A percentile compares a stretch with the other conserved stretches of the same genome.
Evolutionary conservation across 2,888 invertebrate genomes (phyloP).

Genomic region (Rugalucina vietnamica): DNA sequence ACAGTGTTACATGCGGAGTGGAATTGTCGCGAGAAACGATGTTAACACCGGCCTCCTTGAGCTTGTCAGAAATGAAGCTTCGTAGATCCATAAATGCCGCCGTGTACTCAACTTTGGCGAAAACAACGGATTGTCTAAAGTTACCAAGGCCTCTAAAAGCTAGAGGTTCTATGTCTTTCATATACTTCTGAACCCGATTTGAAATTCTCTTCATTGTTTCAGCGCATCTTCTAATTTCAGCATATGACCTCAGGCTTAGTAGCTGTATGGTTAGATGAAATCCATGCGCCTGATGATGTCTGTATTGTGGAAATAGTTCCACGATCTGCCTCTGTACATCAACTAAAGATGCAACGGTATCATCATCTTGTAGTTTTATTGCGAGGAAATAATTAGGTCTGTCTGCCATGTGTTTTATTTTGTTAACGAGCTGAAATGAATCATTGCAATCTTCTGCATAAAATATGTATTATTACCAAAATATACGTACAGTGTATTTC

Average conservation of each 20-base stretch:
- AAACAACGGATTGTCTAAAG: conserved; percentile 82
- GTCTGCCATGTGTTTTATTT: too few species aligned
- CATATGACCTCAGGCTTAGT: conserved; percentile 78
- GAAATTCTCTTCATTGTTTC: conserved; percentile 66
- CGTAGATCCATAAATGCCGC: conserved; percentile 77
- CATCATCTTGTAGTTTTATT: conserved; percentile 78
- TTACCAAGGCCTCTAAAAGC: conserved; percentile 79
- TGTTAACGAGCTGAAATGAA: too few species aligned
- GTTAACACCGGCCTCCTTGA: conserved; percentile 75
- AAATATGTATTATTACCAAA: too few species aligned
- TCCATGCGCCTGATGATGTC: conserved; percentile 73
- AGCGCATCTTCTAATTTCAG: conserved; percentile 69
- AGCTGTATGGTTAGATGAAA: conserved; percentile 83
- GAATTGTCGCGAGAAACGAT: conserved; percentile 80
- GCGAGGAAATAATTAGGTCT: conserved; percentile 81
- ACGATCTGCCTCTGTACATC: conserved; percentile 79
- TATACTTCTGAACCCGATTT: conserved; percentile 61
- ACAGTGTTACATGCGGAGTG: conserved; percentile 84
- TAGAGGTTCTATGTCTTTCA: conserved; percentile 64
- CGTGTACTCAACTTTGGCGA: conserved; percentile 78
- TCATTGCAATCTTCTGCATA: too few species aligned
- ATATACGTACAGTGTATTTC: too few species aligned
- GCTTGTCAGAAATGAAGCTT: conserved; percentile 71
- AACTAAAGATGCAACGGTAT: conserved; percentile 70
- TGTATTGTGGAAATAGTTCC: conserved; percentile 77